Base-by-base conservation (phyloP, 2,888 invertebrate species). In the Drosophila tanythrix region DNA sequence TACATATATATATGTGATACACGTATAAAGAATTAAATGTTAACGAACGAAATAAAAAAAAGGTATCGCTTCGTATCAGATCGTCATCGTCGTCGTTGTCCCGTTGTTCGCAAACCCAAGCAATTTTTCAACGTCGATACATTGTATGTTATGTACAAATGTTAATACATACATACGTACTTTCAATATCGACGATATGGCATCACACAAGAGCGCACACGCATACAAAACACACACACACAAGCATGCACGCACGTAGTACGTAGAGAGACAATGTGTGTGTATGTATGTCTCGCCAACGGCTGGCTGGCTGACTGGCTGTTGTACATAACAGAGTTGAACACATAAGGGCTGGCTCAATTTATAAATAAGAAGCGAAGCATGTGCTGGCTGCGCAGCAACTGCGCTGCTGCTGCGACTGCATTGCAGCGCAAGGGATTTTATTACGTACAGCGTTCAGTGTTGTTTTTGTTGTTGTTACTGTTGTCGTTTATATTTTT, bases 271-370 rank as follows among this genome's bases (percentile, higher is more conserved):
- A 76, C 83, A 70, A 69, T 78, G 71, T 70, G 62, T 71, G 40
- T 66, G 64, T 79, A 75, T 66, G 64, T 79, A 68, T 83, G 87
- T 82, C 71, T 78, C 63, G 79, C 74, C 76, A 73, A 55, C 60
- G 75, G 64, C 69, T 79, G 76, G 83, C 43, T 43, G 43, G 46
- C 46, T 43, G 43, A 13, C 43, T 46, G 46, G 46, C 25, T 46
- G 25, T 25, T 46, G 46, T 75, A 87, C 27, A 90, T 87, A 88
- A 76, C 87, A 71, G 79, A 81, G 88, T 88, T 83, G 74, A 85
- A 71, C 79, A 88, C 83, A 88, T 86, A 88, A 85, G 90, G 88
- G 88, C 90, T 90, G 86, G 89, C 87, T 88, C 79, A 90, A 87
- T 90, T 83, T 83, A 86, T 83, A 87, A 84, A 90, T 86, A 90